Evolutionary conservation across 2,797 vertebrate genomes (phyloP).

Genomic region (Hirundo rustica): DNA sequence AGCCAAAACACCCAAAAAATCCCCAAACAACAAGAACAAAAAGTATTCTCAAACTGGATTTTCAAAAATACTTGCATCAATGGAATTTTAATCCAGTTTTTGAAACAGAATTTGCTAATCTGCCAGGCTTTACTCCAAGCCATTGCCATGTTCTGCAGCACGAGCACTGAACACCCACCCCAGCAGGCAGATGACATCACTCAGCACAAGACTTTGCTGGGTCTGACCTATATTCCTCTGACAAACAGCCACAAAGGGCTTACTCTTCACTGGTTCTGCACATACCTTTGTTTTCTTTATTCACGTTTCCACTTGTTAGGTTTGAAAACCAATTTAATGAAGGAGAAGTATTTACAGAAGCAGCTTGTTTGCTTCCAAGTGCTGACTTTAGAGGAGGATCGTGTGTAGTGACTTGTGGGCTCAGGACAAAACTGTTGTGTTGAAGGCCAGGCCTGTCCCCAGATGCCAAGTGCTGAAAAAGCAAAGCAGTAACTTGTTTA

Average conservation of each 20-base stretch:
- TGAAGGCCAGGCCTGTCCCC: slow-evolving; percentile 68
- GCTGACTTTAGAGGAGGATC: slow-evolving; percentile 63
- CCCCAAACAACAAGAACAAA: background rate
- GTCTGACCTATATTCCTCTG: background rate
- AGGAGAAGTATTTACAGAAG: slow-evolving; percentile 57
- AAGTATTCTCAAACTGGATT: background rate
- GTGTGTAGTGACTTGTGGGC: slow-evolving; percentile 11
- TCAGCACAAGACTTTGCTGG: background rate
- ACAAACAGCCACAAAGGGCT: background rate
- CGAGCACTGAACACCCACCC: background rate
- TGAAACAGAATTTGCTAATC: background rate
- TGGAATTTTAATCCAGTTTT: background rate
- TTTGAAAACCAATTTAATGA: slow-evolving; percentile 77
- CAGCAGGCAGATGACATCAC: background rate
- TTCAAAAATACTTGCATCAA: background rate
- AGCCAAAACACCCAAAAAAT: rapidly evolving
- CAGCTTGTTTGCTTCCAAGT: slow-evolving; percentile 58
- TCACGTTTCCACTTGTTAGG: slow-evolving; percentile 74
- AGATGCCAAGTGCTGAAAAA: slow-evolving; percentile 55
- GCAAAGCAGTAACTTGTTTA: background rate
- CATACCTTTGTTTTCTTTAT: slow-evolving; percentile 81
- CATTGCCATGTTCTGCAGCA: background rate
- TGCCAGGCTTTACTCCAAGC: background rate
- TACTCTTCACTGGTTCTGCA: background rate
- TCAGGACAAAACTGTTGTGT: slow-evolving; percentile 42